Percentiles rank a stretch among this genome's conserved stretches.
Evolutionary conservation across 2,113 vertebrate species (phyloP).

Genomic region (Zeus faber): DNA sequence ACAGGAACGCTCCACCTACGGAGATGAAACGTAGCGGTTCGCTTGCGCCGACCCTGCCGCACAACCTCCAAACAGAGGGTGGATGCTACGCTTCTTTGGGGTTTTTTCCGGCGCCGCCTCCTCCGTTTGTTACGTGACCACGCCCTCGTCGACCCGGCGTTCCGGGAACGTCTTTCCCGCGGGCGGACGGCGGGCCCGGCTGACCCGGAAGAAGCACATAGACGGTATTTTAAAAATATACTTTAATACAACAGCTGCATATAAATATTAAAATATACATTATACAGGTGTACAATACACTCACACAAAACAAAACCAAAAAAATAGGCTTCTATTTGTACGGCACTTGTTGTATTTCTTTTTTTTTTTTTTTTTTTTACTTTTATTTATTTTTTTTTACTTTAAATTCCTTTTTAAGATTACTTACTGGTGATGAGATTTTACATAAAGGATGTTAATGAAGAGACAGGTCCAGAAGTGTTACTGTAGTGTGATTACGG

Average conservation of each 20-base stretch:
- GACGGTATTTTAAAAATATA: conserved; percentile 75
- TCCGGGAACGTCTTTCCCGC: no score
- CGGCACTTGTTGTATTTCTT: conserved; percentile 68
- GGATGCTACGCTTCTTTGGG: no score
- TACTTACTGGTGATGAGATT: not conserved
- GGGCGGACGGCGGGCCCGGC: no score
- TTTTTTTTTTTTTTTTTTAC: conserved; percentile 19
- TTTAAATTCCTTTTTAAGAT: conserved; percentile 26
- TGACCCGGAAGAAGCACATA: conserved; percentile 4
- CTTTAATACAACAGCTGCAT: conserved; percentile 78
- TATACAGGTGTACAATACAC: conserved; percentile 74
- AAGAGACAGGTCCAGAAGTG: conserved; percentile 51
- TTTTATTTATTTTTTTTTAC: conserved; percentile 27
- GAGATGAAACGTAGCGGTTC: no score
- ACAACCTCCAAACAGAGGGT: no score
- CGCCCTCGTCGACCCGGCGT: no score
- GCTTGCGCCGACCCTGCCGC: no score
- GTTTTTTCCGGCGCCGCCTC: no score
- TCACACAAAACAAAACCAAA: conserved; percentile 65
- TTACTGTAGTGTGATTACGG: conserved; percentile 47
- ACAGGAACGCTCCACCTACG: no score
- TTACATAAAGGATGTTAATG: conserved; percentile 57
- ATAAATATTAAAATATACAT: conserved; percentile 81
- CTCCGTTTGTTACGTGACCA: no score
- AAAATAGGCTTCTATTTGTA: conserved; percentile 76